These are phyloP conservation scores for Caenorhabditis wallacei DNA, from an alignment of 2,888 invertebrate genomes.

Conservation along the genomic window DNA sequence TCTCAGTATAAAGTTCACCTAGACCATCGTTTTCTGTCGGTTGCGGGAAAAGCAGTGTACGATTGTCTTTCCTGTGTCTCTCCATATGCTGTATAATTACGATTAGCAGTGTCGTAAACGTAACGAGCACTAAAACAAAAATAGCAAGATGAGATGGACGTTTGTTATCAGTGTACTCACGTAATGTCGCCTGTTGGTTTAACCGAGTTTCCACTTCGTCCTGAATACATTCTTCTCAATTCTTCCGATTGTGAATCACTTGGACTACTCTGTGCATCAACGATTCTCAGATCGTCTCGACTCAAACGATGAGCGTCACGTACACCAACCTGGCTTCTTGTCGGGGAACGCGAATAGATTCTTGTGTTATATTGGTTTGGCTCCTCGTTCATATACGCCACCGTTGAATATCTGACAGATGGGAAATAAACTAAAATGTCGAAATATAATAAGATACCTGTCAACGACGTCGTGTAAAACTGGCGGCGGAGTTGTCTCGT, in stretches of 20 bases:
- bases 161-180: constrained; percentile 48
- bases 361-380: constrained; percentile 22
- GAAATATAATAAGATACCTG: constrained; percentile 33
- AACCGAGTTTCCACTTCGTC: constrained; percentile 56
- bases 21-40: constrained; percentile 60
- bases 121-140: constrained; percentile 53
- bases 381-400: constrained; percentile 63
- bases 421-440: background rate
- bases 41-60: constrained; percentile 35
- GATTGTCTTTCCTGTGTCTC: constrained; percentile 43
- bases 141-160: constrained; percentile 1
- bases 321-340: constrained; percentile 50
- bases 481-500: constrained; percentile 67
- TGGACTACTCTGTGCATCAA: constrained; percentile 61
- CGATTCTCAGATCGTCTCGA: constrained; percentile 57
- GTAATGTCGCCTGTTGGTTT: constrained; percentile 59
- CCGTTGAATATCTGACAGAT: constrained; percentile 58
- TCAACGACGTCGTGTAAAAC: constrained; percentile 59
- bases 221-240: constrained; percentile 62
- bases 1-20: constrained; percentile 7
- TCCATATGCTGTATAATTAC: constrained; percentile 59
- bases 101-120: constrained; percentile 61
- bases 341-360: constrained; percentile 45
- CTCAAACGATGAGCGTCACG: constrained; percentile 65
- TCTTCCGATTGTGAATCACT: constrained; percentile 62